phyloP scores from a whole-genome alignment of 2,113 vertebrate genomes.

The Callithrix jacchus region DNA sequence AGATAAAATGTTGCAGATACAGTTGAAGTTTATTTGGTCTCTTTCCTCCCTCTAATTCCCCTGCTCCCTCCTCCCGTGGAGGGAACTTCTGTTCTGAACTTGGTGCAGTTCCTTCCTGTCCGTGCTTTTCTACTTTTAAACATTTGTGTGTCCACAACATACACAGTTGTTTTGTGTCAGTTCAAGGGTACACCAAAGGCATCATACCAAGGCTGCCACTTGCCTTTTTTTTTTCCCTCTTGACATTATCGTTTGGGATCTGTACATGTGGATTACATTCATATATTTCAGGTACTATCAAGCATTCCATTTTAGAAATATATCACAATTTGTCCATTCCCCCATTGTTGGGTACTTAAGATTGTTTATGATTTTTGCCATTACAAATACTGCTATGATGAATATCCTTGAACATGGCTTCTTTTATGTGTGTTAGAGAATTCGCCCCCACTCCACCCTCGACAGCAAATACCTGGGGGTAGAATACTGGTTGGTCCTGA shows the following conservation, averaged over 20 bases:
- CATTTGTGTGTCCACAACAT: neutral
- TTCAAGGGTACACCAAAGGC: neutral
- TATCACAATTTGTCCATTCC: neutral
- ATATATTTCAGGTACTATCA: neutral
- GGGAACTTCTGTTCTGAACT: neutral
- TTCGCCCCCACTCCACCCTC: neutral
- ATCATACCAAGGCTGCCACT: neutral
- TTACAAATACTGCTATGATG: neutral
- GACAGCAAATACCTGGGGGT: neutral
- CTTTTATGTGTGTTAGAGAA: neutral
- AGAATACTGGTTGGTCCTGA: neutral
- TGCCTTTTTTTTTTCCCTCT: neutral
- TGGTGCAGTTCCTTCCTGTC: neutral
- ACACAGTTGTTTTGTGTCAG: neutral
- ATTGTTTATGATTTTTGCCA: neutral
- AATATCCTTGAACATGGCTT: neutral
- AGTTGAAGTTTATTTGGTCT: neutral
- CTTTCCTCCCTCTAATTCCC: neutral
- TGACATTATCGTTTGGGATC: neutral
- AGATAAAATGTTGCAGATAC: neutral
- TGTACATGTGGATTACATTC: neutral
- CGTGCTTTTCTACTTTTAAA: neutral
- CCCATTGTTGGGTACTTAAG: neutral
- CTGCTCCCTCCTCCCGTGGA: neutral
- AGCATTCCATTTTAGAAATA: neutral